Conservation (phyloP, 2,797 vertebrate genomes). For the Molothrus aeneus region DNA sequence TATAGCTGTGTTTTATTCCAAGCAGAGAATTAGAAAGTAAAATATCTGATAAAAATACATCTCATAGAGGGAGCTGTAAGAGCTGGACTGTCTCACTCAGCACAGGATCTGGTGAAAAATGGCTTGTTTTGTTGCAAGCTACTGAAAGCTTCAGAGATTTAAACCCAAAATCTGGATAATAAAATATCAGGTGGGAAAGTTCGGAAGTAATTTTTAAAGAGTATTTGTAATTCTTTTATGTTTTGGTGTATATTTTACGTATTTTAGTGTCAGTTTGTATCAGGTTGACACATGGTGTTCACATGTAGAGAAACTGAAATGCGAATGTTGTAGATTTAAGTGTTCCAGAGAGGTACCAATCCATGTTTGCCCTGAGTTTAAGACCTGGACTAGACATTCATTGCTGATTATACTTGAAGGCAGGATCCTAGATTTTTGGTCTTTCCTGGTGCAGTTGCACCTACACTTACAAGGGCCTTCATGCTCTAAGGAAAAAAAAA, state of each 20-base stretch:
- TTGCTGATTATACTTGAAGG: background rate
- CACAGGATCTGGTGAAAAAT: background rate
- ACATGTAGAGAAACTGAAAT: background rate
- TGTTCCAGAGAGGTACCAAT: background rate
- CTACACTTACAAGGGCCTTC: background rate
- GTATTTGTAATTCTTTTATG: background rate
- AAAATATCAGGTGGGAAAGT: background rate
- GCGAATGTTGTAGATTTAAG: background rate
- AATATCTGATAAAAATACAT: background rate
- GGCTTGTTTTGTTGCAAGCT: background rate
- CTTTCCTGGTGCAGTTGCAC: background rate
- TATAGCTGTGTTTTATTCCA: background rate
- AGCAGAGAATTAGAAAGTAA: background rate
- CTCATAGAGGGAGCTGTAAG: background rate
- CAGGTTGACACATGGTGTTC: background rate
- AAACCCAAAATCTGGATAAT: background rate
- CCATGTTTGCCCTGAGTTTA: background rate
- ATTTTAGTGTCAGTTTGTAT: background rate
- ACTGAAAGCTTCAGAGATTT: background rate
- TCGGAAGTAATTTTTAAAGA: background rate
- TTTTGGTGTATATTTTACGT: background rate
- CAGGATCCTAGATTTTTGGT: background rate
- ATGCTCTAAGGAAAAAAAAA: rapidly evolving
- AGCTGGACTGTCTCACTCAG: background rate
- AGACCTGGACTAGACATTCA: background rate